phyloP scores from a whole-genome alignment of 2,888 invertebrate species.

The Timandra comae region DNA sequence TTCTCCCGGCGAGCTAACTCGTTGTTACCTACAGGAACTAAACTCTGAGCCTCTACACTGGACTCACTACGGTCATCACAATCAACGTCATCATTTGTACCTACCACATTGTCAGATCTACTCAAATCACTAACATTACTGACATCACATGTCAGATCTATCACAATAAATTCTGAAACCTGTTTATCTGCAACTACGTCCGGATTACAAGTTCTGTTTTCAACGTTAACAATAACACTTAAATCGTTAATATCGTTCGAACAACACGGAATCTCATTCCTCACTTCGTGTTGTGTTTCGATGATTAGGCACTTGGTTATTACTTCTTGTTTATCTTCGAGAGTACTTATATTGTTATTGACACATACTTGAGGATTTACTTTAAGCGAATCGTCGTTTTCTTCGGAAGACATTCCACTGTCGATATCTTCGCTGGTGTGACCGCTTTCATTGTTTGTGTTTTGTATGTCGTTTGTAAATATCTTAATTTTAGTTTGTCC shows the following conservation, averaged over 20 bases:
- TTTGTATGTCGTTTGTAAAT: constrained; percentile 4
- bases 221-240: no score
- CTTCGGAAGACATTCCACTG: constrained; percentile 71
- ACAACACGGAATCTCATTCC: constrained; percentile 73
- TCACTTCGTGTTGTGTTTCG: constrained; percentile 47
- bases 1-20: constrained; percentile 61
- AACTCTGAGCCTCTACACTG: constrained; percentile 53
- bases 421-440: constrained; percentile 36
- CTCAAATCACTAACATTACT: constrained; percentile 36
- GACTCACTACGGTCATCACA: constrained; percentile 56
- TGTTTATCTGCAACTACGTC: constrained; percentile 33
- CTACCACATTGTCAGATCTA: constrained; percentile 32
- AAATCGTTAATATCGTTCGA: constrained; percentile 51
- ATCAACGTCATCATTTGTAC: constrained; percentile 49
- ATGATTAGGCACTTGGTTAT: constrained; percentile 68
- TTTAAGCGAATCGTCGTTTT: constrained; percentile 54
- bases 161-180: constrained; percentile 58
- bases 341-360: constrained; percentile 36
- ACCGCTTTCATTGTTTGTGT: constrained; percentile 20
- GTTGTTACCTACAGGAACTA: constrained; percentile 67
- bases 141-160: constrained; percentile 65
- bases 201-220: no score
- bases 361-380: constrained; percentile 22
- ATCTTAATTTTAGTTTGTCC: constrained; percentile 42
- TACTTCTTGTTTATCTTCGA: constrained; percentile 40